Evolutionary conservation across 2,113 vertebrate species (phyloP).

Genomic region (Apaloderma vittatum): DNA sequence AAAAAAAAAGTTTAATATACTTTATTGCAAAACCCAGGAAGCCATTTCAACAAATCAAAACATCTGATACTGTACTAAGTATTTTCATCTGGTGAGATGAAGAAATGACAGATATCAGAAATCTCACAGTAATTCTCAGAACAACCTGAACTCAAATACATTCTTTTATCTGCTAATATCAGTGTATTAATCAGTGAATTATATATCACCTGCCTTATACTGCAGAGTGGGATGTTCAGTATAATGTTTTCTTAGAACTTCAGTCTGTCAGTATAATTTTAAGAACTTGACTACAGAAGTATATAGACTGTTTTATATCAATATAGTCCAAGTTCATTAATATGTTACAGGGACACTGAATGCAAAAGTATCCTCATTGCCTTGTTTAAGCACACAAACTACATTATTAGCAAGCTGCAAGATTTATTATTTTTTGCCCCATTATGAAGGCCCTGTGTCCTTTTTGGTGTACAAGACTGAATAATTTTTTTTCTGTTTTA

Average conservation of each 20-base stretch:
- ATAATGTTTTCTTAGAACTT: neutral
- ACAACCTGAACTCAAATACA: neutral
- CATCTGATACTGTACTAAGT: neutral
- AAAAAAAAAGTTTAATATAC: neutral
- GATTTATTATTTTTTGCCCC: neutral
- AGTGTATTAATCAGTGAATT: neutral
- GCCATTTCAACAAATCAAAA: neutral
- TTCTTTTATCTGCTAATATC: neutral
- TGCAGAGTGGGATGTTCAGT: neutral
- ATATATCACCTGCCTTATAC: neutral
- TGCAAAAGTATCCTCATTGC: neutral
- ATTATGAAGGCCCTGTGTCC: neutral
- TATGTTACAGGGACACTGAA: neutral
- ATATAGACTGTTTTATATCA: neutral
- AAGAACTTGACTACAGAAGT: neutral
- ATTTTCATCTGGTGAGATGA: neutral
- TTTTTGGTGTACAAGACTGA: neutral
- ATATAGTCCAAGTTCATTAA: neutral
- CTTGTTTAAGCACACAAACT: neutral
- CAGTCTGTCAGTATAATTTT: neutral
- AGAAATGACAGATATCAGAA: neutral
- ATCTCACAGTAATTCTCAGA: neutral
- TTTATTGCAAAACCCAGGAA: neutral
- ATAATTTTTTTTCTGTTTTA: neutral
- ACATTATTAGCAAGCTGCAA: neutral